phyloP scores from a whole-genome alignment of 2,888 invertebrate genomes.

The Panorpa germanica region DNA sequence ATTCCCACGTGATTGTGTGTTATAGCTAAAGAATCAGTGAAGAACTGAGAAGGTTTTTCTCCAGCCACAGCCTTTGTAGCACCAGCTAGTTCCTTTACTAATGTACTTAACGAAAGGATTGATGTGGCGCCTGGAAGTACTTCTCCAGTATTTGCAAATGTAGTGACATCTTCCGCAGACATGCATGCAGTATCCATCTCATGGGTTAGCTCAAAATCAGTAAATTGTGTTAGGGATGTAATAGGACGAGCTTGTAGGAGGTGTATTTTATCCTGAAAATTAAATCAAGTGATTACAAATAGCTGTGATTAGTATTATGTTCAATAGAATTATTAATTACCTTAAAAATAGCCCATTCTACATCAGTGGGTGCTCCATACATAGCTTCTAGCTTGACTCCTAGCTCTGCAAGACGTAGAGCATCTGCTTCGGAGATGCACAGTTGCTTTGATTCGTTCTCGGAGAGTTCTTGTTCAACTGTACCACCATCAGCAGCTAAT shows the following conservation, averaged over 20 bases:
- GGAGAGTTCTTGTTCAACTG: constrained; percentile 20
- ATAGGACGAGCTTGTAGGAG: constrained; percentile 64
- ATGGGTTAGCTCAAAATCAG: constrained; percentile 58
- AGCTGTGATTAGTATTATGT: constrained; percentile 1
- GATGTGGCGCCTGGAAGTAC: too few species aligned
- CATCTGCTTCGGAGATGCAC: constrained; percentile 34
- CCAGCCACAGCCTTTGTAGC: too few species aligned
- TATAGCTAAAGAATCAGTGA: too few species aligned
- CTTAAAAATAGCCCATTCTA: constrained; percentile 59
- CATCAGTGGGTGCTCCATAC: constrained; percentile 53
- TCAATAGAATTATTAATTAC: constrained; percentile 19
- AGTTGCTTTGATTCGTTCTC: constrained; percentile 23
- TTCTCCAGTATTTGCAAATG: constrained; percentile 59
- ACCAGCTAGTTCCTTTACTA: too few species aligned
- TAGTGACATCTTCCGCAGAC: constrained; percentile 40
- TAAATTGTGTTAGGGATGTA: constrained; percentile 52
- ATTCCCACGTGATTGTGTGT: constrained; percentile 14
- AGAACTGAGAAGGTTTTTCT: too few species aligned
- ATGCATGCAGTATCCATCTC: constrained; percentile 54
- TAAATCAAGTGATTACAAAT: constrained; percentile 8
- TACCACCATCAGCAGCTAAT: constrained; percentile 25
- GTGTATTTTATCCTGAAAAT: constrained; percentile 32
- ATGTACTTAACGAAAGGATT: too few species aligned
- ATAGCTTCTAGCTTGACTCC: constrained; percentile 40
- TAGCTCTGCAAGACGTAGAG: constrained; percentile 32